A percentile compares a stretch with the other conserved stretches of the same genome.
These are phyloP conservation scores for Peromyscus leucopus DNA, from an alignment of 2,113 vertebrate genomes.

Conservation along the genomic window DNA sequence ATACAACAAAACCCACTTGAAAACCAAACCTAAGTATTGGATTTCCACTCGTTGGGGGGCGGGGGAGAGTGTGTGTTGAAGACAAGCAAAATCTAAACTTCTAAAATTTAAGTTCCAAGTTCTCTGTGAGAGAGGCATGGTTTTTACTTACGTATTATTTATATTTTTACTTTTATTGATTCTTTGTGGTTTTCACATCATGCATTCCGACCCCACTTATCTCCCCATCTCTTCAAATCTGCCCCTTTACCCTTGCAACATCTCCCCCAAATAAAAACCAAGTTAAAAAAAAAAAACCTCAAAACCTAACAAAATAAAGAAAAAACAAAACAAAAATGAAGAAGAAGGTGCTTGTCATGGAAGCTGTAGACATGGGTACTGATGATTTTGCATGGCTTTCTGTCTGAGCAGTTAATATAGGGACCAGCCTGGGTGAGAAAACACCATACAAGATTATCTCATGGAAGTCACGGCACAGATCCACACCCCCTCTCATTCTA, in stretches of 20 bases:
- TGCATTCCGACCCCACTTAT: neutral
- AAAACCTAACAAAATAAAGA: neutral
- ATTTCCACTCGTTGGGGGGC: neutral
- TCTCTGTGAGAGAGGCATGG: neutral
- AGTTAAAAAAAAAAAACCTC: neutral
- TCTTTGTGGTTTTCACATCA: neutral
- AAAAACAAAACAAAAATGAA: neutral
- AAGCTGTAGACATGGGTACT: neutral
- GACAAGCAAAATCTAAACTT: neutral
- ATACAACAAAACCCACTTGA: conserved; percentile 12
- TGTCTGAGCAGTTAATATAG: neutral
- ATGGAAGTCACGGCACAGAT: neutral
- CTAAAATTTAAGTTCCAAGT: neutral
- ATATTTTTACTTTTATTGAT: neutral
- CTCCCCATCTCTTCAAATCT: neutral
- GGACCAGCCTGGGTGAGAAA: neutral
- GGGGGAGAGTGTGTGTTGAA: neutral
- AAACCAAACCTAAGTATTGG: conserved; percentile 4
- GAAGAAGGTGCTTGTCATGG: neutral
- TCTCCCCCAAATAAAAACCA: neutral
- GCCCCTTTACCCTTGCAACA: neutral
- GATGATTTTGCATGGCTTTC: neutral
- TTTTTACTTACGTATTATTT: conserved; percentile 27
- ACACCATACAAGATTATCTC: neutral
- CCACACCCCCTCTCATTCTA: neutral